Conservation (phyloP, 1,140 invertebrate species). For the Frieseomelitta varia region DNA sequence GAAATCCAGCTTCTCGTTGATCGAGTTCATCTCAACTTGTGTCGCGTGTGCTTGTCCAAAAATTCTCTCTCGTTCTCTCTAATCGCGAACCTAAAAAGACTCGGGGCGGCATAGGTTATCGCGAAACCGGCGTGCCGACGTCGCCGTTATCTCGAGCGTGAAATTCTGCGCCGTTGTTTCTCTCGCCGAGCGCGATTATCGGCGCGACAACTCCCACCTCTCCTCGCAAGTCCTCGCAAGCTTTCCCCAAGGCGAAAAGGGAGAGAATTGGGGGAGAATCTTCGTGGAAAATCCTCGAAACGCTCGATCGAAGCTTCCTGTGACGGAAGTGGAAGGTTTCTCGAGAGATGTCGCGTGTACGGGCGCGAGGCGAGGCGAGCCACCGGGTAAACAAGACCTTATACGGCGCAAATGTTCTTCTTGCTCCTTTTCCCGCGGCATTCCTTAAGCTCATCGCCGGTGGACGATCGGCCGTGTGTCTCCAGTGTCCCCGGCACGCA, state of each 20-base stretch:
- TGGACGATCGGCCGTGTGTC: constrained; percentile 17
- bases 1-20: background rate
- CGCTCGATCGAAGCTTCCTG: too few relatives aligned
- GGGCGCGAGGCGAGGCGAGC: background rate
- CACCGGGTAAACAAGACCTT: constrained; percentile 66
- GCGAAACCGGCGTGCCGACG: background rate
- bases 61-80: background rate
- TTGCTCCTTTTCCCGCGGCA: constrained; percentile 38
- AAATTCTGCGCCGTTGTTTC: background rate
- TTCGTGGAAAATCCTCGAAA: background rate
- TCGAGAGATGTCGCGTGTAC: background rate
- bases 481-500: background rate
- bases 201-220: constrained; percentile 57
- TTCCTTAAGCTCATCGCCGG: constrained; percentile 55
- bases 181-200: constrained; percentile 46
- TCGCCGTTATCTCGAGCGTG: background rate
- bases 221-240: background rate
- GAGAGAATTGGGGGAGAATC: accelerated
- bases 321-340: background rate
- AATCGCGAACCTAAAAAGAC: background rate
- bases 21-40: background rate
- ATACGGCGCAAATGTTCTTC: constrained; percentile 63
- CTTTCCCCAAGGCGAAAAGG: background rate
- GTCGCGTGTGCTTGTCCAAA: background rate
- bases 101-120: background rate